phyloP scores from a whole-genome alignment of 2,113 vertebrate genomes.

The Calypte anna region DNA sequence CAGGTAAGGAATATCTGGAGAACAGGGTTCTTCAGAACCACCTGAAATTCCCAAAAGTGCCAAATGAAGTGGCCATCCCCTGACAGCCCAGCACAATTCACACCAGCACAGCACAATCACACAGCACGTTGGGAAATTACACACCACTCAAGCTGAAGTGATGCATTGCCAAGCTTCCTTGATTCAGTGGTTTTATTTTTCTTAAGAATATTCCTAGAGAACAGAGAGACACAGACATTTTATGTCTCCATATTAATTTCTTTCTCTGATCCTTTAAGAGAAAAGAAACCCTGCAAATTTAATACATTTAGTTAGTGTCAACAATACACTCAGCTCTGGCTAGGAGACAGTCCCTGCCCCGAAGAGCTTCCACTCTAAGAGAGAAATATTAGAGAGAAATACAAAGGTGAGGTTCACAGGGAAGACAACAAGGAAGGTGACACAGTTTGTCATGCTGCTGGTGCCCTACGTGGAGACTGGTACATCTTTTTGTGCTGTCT shows the following conservation, averaged over 20 bases:
- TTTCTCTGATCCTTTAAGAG: neutral
- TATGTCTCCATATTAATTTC: slow-evolving; percentile 2
- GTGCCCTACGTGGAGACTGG: slow-evolving; percentile 24
- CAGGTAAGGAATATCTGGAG: neutral
- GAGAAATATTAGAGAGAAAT: neutral
- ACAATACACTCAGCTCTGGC: neutral
- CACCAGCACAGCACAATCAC: neutral
- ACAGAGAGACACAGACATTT: slow-evolving; percentile 41
- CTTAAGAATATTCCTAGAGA: slow-evolving; percentile 54
- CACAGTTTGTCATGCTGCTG: neutral
- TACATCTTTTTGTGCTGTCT: neutral
- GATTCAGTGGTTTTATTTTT: slow-evolving; percentile 61
- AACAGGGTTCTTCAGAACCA: neutral
- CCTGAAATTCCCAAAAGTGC: neutral
- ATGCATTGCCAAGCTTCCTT: neutral
- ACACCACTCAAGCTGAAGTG: neutral
- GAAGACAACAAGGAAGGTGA: neutral
- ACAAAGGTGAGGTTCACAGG: neutral
- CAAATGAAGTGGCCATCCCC: neutral
- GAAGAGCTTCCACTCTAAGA: slow-evolving; percentile 42
- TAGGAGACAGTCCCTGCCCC: slow-evolving; percentile 45
- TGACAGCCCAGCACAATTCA: neutral
- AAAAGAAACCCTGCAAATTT: neutral
- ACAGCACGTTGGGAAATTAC: neutral
- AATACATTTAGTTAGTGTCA: neutral